Evolutionary conservation across 2,797 vertebrate species (phyloP).

Genomic region (Danio albolineatus): DNA sequence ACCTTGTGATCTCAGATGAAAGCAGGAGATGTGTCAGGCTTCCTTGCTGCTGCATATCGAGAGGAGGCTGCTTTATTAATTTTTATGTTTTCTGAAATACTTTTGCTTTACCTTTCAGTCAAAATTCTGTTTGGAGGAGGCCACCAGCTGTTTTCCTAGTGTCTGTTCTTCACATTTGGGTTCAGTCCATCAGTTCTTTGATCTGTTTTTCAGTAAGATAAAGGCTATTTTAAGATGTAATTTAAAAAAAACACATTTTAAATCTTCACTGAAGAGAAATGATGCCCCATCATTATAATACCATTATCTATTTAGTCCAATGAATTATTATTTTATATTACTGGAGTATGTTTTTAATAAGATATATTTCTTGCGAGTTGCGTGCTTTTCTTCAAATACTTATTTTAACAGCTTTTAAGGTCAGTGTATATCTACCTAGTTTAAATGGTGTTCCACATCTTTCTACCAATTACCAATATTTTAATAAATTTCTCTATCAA

Average conservation of each 20-base stretch:
- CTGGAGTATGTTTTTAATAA: not conserved
- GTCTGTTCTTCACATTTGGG: slow-evolving; percentile 1
- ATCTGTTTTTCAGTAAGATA: not conserved
- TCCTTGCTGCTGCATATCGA: not conserved
- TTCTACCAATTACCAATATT: not conserved
- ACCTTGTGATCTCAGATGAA: slow-evolving; percentile 43
- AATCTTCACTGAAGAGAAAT: not conserved
- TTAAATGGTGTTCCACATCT: not conserved
- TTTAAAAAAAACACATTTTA: not conserved
- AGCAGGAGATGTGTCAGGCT: slow-evolving; percentile 9
- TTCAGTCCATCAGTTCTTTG: not conserved
- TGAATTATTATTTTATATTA: not conserved
- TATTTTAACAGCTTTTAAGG: not conserved
- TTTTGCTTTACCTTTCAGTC: not conserved
- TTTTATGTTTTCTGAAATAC: not conserved
- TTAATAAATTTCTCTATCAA: not conserved
- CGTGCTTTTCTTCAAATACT: not conserved
- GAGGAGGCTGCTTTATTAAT: not conserved
- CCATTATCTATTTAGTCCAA: not conserved
- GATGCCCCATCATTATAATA: not conserved
- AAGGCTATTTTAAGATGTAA: not conserved
- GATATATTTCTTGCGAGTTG: not conserved
- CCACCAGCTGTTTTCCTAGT: slow-evolving; percentile 5
- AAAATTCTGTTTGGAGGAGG: not conserved
- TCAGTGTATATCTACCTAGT: not conserved